phyloP scores from a whole-genome alignment of 2,888 invertebrate genomes.

The Anagyrus pseudococci region DNA sequence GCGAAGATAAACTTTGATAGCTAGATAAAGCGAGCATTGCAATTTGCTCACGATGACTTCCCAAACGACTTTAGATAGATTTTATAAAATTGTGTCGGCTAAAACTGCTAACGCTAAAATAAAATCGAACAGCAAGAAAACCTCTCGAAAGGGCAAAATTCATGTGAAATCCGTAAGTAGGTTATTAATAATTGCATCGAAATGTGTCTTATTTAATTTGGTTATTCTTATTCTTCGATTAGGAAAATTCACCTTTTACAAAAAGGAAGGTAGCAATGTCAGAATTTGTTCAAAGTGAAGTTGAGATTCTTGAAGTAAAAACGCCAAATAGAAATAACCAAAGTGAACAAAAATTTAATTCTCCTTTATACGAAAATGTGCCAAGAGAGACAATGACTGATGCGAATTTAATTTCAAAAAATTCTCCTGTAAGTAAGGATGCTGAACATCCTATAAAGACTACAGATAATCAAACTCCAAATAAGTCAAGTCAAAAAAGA shows the following conservation, averaged over 20 bases:
- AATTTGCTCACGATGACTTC: too few relatives aligned
- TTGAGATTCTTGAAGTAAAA: slow-evolving; percentile 5
- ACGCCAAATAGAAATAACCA: not conserved
- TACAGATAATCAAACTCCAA: too few relatives aligned
- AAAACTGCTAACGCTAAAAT: too few relatives aligned
- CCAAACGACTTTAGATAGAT: slow-evolving; percentile 30
- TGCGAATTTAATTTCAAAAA: too few relatives aligned
- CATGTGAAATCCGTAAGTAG: slow-evolving; percentile 10
- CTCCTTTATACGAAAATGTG: not conserved
- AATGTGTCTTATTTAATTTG: not conserved
- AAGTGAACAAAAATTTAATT: not conserved
- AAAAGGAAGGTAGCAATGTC: slow-evolving; percentile 3
- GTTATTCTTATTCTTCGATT: not conserved
- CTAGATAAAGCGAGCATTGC: too few relatives aligned
- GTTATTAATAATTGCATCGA: slow-evolving; percentile 7
- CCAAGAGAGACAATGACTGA: not conserved
- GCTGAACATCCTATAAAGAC: too few relatives aligned
- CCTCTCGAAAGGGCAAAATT: too few relatives aligned
- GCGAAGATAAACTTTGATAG: too few relatives aligned
- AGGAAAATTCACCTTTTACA: not conserved
- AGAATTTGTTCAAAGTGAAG: slow-evolving; percentile 10
- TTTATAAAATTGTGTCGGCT: slow-evolving; percentile 27
- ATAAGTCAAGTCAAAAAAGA: too few relatives aligned
- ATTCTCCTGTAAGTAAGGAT: too few relatives aligned
- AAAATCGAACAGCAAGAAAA: too few relatives aligned